A percentile compares a stretch with the other conserved stretches of the same genome.
Evolutionary conservation across 2,888 invertebrate species (phyloP).

Genomic region (Drosophila vallismaia): DNA sequence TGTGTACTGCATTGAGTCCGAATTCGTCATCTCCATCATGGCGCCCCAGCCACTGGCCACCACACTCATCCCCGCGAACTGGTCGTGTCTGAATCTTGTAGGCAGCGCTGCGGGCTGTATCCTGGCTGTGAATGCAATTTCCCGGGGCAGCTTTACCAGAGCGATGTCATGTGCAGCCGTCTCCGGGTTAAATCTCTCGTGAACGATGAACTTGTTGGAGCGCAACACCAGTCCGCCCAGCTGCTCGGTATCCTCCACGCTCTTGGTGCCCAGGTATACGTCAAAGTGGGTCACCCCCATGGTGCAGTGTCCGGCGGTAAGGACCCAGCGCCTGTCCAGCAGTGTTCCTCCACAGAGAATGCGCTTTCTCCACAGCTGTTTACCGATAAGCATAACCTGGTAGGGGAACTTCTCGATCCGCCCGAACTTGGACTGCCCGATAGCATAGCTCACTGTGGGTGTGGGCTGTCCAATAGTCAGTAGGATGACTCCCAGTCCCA

Average conservation of each 20-base stretch:
- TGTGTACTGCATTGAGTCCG: conserved; percentile 82
- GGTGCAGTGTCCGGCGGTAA: conserved; percentile 83
- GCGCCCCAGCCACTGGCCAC: conserved; percentile 83
- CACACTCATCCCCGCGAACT: conserved; percentile 74
- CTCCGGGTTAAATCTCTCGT: conserved; percentile 78
- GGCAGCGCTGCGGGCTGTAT: conserved; percentile 82
- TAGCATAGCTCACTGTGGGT: conserved; percentile 64
- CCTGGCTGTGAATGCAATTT: conserved; percentile 72
- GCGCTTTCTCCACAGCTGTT: conserved; percentile 79
- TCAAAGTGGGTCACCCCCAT: conserved; percentile 81
- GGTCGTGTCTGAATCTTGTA: conserved; percentile 45
- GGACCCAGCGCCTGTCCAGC: conserved; percentile 81
- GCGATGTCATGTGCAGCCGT: conserved; percentile 83
- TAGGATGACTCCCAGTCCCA: conserved; percentile 41
- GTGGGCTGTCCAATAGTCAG: conserved; percentile 39
- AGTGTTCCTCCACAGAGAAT: conserved; percentile 83
- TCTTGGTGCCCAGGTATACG: conserved; percentile 82
- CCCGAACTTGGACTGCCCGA: conserved; percentile 81
- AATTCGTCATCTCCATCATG: conserved; percentile 69
- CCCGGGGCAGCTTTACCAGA: conserved; percentile 78
- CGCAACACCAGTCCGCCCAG: conserved; percentile 76
- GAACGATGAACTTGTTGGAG: conserved; percentile 80
- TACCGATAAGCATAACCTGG: conserved; percentile 83
- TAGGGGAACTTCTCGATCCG: conserved; percentile 82
- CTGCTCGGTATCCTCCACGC: conserved; percentile 71